phyloP scores from a whole-genome alignment of 2,797 vertebrate species.

The Pseudochromis fuscus region DNA sequence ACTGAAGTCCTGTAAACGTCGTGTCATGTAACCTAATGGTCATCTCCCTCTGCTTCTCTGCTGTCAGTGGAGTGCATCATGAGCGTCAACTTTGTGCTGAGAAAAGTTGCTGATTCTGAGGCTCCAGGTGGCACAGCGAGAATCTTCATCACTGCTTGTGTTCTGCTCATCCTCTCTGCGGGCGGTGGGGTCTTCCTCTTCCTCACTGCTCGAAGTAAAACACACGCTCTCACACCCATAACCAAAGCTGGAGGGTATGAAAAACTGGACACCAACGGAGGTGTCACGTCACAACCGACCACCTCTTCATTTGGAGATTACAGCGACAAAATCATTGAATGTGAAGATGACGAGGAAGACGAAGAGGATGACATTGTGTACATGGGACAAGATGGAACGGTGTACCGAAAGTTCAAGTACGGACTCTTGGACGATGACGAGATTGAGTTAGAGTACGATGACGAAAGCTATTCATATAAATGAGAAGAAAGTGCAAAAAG shows the following conservation, averaged over 20 bases:
- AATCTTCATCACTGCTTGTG: constrained; percentile 70
- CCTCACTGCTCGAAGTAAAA: constrained; percentile 78
- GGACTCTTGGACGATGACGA: constrained; percentile 91
- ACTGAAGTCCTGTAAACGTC: no score
- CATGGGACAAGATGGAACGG: constrained; percentile 93
- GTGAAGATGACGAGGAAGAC: constrained; percentile 78
- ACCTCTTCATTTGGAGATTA: constrained; percentile 86
- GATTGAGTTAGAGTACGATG: constrained; percentile 94
- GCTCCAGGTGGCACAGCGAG: constrained; percentile 49
- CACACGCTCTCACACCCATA: neutral
- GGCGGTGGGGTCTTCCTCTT: constrained; percentile 84
- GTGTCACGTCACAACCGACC: constrained; percentile 33
- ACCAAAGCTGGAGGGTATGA: constrained; percentile 84
- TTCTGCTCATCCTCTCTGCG: constrained; percentile 82
- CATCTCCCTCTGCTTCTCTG: constrained; percentile 17
- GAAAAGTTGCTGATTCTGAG: constrained; percentile 19
- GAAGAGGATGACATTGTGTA: constrained; percentile 92
- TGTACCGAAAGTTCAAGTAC: constrained; percentile 94
- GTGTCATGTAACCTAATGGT: constrained; percentile 10
- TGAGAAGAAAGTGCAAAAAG: constrained; percentile 44
- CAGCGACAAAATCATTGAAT: constrained; percentile 79
- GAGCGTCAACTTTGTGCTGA: constrained; percentile 65
- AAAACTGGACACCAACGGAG: constrained; percentile 79
- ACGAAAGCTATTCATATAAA: constrained; percentile 88
- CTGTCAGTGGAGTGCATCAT: constrained; percentile 80